Percentiles rank a stretch among this genome's conserved stretches.
Conservation (phyloP, 92 coral and sea anemone genomes). For the Meandrina meandrites region DNA sequence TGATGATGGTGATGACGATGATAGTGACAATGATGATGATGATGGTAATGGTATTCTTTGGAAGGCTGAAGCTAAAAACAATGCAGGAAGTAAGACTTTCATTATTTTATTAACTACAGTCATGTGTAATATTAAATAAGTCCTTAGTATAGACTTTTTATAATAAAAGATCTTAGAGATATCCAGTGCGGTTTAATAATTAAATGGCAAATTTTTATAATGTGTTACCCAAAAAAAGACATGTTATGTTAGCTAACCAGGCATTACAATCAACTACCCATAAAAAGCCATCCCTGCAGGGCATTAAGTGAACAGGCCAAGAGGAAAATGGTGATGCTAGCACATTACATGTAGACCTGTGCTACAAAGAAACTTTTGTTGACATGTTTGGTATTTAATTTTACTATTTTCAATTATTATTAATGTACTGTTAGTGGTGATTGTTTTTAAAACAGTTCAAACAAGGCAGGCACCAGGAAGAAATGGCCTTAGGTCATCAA, state of each 20-base stretch:
- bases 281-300: too few species aligned
- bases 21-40: conserved; percentile 36
- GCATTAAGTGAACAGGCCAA: too few species aligned
- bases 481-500: conserved; percentile 16
- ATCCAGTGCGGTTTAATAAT: too few species aligned
- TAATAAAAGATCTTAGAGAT: too few species aligned
- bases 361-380: too few species aligned
- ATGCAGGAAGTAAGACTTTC: neutral
- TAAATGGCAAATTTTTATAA: too few species aligned
- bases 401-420: neutral
- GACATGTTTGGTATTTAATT: too few species aligned
- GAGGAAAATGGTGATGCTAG: too few species aligned
- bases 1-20: conserved; percentile 37
- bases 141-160: neutral
- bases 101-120: neutral
- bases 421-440: neutral
- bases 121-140: neutral
- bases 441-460: conserved; percentile 18
- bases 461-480: neutral
- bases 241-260: too few species aligned
- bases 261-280: too few species aligned
- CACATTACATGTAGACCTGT: too few species aligned
- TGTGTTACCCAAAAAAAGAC: too few species aligned
- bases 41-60: conserved; percentile 26
- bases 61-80: conserved; percentile 1